Evolutionary conservation across 1,140 invertebrate genomes (phyloP).

Genomic region (Macrocentrus cingulum): DNA sequence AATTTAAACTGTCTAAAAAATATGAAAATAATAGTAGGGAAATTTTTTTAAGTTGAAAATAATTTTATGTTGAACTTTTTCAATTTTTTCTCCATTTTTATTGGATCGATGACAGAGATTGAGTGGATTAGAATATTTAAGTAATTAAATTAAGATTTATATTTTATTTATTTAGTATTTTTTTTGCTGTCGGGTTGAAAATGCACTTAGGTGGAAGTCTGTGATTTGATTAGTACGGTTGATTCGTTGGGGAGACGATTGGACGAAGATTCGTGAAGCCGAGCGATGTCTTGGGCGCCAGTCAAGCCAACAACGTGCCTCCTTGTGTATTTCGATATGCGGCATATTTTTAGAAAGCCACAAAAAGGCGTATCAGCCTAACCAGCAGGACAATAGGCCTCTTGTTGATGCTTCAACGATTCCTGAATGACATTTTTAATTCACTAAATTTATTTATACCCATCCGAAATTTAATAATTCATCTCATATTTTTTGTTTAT

Average conservation of each 20-base stretch:
- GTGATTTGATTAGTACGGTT: slow-evolving; percentile 16
- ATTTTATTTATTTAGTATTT: not conserved
- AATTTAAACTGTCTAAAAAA: no score
- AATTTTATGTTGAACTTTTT: no score
- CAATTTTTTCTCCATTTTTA: no score
- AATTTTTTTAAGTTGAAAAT: no score
- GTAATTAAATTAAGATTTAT: not conserved
- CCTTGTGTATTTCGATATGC: slow-evolving; percentile 14
- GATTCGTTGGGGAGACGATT: slow-evolving; percentile 8
- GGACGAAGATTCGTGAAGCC: slow-evolving; percentile 1
- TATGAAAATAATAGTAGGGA: no score
- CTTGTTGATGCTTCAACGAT: slow-evolving; percentile 12
- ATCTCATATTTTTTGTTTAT: not conserved
- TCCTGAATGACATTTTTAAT: slow-evolving; percentile 4
- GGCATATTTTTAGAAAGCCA: slow-evolving; percentile 21
- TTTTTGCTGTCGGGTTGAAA: not conserved
- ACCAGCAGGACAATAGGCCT: slow-evolving; percentile 16
- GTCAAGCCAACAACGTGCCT: slow-evolving; percentile 12
- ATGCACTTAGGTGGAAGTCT: not conserved
- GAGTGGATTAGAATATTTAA: no score
- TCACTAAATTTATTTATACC: not conserved
- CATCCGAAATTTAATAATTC: not conserved
- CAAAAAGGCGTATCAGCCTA: slow-evolving; percentile 4
- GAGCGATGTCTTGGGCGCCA: slow-evolving; percentile 10
- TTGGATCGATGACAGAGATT: no score